A percentile compares a stretch with the other conserved stretches of the same genome.
phyloP scores from a whole-genome alignment of 2,797 vertebrate species.

The Platalea minor region DNA sequence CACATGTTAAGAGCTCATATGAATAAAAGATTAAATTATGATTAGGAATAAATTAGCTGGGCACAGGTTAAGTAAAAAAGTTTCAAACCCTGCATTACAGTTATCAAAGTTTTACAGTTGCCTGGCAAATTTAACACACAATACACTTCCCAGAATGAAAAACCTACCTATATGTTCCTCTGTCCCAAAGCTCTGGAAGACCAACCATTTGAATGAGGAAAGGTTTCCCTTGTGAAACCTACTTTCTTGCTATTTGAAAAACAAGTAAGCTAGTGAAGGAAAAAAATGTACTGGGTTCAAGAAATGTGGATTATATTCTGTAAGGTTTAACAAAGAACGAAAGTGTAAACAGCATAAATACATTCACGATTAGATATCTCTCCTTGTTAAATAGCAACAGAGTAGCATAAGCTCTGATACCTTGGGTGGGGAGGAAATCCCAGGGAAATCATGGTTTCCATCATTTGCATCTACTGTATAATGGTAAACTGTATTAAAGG shows the following conservation, averaged over 20 bases:
- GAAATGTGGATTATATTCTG: not conserved
- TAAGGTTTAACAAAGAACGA: not conserved
- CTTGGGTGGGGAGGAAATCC: not conserved
- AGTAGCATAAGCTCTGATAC: not conserved
- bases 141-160: not conserved
- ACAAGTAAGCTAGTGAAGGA: not conserved
- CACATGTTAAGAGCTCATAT: not conserved
- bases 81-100: not conserved
- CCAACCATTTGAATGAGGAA: not conserved
- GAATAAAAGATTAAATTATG: not conserved
- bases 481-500: not conserved
- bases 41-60: not conserved
- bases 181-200: not conserved
- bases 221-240: not conserved
- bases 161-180: not conserved
- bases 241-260: not conserved
- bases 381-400: not conserved
- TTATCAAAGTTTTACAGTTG: not conserved
- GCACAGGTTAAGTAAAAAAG: not conserved
- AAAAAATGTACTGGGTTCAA: rapidly evolving
- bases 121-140: not conserved
- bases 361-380: not conserved
- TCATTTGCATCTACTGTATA: not conserved
- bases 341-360: not conserved
- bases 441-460: not conserved